Evolutionary conservation across 2,888 invertebrate species (phyloP), one percentile per base, ranked within the genome.

Genomic region (Cryptus armator): DNA sequence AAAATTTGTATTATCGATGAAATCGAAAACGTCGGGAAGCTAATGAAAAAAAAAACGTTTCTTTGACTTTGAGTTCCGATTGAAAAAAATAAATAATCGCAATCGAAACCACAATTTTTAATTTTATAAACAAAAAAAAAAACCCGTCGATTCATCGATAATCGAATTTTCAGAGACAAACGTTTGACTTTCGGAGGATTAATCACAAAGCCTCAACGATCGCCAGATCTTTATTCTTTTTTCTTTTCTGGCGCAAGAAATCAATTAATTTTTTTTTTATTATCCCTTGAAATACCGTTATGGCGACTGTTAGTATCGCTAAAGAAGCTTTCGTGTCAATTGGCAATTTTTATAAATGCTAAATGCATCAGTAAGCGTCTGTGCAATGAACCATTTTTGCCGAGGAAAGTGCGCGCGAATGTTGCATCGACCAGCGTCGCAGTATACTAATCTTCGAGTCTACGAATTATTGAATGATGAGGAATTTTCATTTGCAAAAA

Each of bases 341-440:
- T 37, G 37, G 62, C 29, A 14, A 62, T 62, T 62, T 29, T 56
- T 56, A 4, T 19, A 10, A 19, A 56, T 10, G 10, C 10, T 56
- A 19, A 10, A 24, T 10, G 9, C 24, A 12, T 1, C 9, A 16
- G 19, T 0, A 56, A 56, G 24, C 24, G 56, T 24, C 24, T 10
- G 24, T 3, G 56, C 24, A 56, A 14, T 56, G 56, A 24, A 56
- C 1, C 1, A 56, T 72, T 59, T 44, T 24, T 56, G 24, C 2
- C 10, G 9, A 56, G 3, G 19, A 67, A 62, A 62, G 29, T 29
- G n/a, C 67, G 59, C 70, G 59, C 59, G 32, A 68, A 59, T 78
- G 80, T 78, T 83, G 81, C 86, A 84, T 86, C 86, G 86, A 85
- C 86, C 83, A 84, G 86, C 68, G 80, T 86, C 84, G 81, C 64